phyloP scores from a whole-genome alignment of 2,113 vertebrate species.

The Galemys pyrenaicus region DNA sequence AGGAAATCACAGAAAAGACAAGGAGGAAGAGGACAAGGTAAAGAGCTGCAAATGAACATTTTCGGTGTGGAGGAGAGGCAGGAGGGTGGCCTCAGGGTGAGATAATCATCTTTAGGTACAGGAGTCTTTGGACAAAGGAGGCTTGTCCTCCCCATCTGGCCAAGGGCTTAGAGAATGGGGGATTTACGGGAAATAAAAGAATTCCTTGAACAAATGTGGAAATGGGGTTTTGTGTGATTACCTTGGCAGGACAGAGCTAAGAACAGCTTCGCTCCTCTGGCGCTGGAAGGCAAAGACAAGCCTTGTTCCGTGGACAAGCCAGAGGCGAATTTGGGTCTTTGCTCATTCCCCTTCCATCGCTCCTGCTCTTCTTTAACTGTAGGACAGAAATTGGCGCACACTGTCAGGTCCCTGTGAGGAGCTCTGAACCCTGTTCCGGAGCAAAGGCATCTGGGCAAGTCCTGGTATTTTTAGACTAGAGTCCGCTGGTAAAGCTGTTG shows the following conservation, averaged over 20 bases:
- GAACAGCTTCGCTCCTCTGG: slow-evolving; percentile 45
- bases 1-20: background rate
- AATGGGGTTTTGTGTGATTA: slow-evolving; percentile 64
- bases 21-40: background rate
- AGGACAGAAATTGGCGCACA: background rate
- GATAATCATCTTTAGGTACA: slow-evolving; percentile 12
- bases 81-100: background rate
- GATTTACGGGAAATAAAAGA: slow-evolving; percentile 60
- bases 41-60: background rate
- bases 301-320: slow-evolving; percentile 6
- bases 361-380: background rate
- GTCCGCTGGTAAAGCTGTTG: slow-evolving; percentile 74
- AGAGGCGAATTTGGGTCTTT: background rate
- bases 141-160: slow-evolving; percentile 24
- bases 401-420: background rate
- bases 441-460: slow-evolving; percentile 66
- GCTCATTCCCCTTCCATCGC: background rate
- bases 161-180: slow-evolving; percentile 52
- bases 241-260: slow-evolving; percentile 64
- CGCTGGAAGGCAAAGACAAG: background rate
- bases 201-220: slow-evolving; percentile 58
- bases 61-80: background rate
- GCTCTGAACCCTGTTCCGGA: slow-evolving; percentile 68
- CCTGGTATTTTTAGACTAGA: slow-evolving; percentile 70
- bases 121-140: slow-evolving; percentile 46